Conservation (phyloP, 2,888 invertebrate genomes). For the Conus canariensis region DNA sequence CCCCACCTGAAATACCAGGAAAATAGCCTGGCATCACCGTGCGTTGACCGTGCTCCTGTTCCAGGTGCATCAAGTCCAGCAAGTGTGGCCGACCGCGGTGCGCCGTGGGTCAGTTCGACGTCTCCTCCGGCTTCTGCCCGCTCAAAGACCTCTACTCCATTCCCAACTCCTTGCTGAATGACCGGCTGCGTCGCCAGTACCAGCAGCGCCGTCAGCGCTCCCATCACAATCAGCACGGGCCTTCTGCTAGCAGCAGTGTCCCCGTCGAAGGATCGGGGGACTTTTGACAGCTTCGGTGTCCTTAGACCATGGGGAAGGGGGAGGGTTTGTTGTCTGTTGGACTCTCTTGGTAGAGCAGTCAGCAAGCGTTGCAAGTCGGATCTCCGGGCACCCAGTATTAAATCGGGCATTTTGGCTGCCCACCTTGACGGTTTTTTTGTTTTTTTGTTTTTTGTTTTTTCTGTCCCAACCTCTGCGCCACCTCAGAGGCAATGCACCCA, state of each 20-base stretch:
- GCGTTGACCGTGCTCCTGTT: background rate
- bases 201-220: background rate
- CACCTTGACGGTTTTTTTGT: too few relatives aligned
- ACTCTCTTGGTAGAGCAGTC: too few relatives aligned
- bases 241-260: background rate
- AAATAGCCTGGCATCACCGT: too few relatives aligned
- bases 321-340: too few relatives aligned
- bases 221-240: background rate
- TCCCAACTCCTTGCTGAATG: background rate
- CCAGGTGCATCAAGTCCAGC: conserved; percentile 52
- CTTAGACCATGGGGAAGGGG: background rate
- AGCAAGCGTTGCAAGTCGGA: background rate
- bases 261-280: conserved; percentile 33
- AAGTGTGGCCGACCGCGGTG: conserved; percentile 47
- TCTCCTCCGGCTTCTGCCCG: conserved; percentile 49
- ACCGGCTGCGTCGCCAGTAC: conserved; percentile 15
- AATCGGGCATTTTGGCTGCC: background rate
- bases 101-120: conserved; percentile 45
- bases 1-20: too few relatives aligned
- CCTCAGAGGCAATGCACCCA: too few relatives aligned
- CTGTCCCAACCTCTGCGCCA: too few relatives aligned
- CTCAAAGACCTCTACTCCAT: conserved; percentile 19
- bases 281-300: background rate
- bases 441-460: too few relatives aligned
- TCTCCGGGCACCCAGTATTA: background rate